These are phyloP conservation scores for Hemichromis elongatus DNA, from an alignment of 2,113 vertebrate genomes.

Conservation along the genomic window DNA sequence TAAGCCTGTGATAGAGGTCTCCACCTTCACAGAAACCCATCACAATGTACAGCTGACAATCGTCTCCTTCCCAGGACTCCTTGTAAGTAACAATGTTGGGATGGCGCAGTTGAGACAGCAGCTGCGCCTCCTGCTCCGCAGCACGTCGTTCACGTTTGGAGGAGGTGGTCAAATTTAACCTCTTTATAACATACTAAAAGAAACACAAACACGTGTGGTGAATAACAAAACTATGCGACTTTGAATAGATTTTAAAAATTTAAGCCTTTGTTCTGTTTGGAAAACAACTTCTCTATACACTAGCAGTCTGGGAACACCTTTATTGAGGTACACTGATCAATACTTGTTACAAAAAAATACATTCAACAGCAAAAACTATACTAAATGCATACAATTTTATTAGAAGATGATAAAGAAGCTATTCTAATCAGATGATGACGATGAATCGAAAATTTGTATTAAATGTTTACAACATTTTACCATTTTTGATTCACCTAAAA, in stretches of 20 bases:
- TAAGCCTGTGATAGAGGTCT: constrained; percentile 92
- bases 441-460: neutral
- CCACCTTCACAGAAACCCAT: constrained; percentile 98
- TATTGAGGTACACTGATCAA: neutral
- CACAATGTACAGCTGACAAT: constrained; percentile 89
- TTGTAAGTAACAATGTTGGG: constrained; percentile 97
- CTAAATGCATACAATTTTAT: neutral
- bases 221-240: neutral
- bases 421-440: neutral
- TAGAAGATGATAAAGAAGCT: neutral
- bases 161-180: constrained; percentile 85
- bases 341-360: neutral
- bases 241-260: neutral
- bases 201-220: neutral
- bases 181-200: constrained; percentile 92
- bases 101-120: constrained; percentile 87
- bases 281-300: neutral
- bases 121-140: constrained; percentile 94
- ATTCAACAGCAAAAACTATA: neutral
- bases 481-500: neutral
- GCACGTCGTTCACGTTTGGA: constrained; percentile 83
- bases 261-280: neutral
- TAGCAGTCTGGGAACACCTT: neutral
- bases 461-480: neutral
- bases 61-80: constrained; percentile 93